Evolutionary conservation across 2,113 vertebrate genomes (phyloP), one percentile per base, ranked within the genome.

Genomic region (Phaethon lepturus): DNA sequence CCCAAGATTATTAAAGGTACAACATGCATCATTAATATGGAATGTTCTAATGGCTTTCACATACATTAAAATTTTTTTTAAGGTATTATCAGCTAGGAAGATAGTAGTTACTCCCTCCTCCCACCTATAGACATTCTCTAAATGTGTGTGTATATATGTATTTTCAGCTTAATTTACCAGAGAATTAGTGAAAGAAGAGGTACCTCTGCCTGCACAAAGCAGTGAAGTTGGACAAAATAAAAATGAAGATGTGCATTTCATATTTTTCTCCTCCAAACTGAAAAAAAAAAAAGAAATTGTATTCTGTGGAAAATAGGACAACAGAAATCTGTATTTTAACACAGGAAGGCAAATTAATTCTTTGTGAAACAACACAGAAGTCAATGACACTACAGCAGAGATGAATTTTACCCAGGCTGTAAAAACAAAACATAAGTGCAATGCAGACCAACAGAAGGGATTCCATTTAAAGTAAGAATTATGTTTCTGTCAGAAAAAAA

Each of bases 331-430:
- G 62, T 91, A 74, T 79, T 95, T 86, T 88, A 96, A 94, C 64
- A 91, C n/a, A 75, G 38, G 45, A 89, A 63, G 76, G 52, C 67
- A 94, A 92, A 96, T 83, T 75, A 96, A 95, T 93, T 95, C 76
- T 85, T 88, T 91, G 90, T 91, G 88, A 95, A 97, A 89, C 75
- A 95, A 90, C 91, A 95, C 88, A 94, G 90, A 94, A 96, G 83
- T 93, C 74, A 68, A 38, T 82, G 93, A 93, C 91, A 94, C 35
- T 62, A 73, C 12, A 95, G 55, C 86, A 96, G 80, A 88, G 59
- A 88, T 28, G 18, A 87, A 79, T 93, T 89, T 87, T 91, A 90
- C 17, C 78, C 79, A 75, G 76, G 49, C 75, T 95, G 88, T 68
- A 88, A 91, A 94, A 75, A 86, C 55, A 96, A 96, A 94, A 93